Evolutionary conservation across 2,113 vertebrate species (phyloP), one percentile per base, ranked within the genome.

Genomic region (Pelmatolapia mariae): DNA sequence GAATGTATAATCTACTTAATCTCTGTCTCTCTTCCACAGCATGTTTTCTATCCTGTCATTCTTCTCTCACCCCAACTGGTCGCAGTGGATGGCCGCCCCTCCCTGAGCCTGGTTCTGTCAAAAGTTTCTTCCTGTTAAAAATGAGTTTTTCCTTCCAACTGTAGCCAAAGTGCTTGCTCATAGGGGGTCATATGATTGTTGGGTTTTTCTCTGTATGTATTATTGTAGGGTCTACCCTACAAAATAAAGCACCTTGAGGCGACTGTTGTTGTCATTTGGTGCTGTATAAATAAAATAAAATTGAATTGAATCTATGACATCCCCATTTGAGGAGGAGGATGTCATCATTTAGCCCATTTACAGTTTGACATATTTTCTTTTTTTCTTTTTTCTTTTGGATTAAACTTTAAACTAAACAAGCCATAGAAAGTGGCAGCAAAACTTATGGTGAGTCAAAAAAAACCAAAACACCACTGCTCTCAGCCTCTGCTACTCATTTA

Each of bases 391-490:
- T 56, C 13, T 33, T 63, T 63, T 33, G 31, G 61, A 38, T 66
- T 2, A 66, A 31, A 1, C 33, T 38, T 19, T 52, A 19, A 52
- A n/a, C 8, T 19, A 8, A 68, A 22, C 33, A 68, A 68, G 7
- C 5, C 19, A 66, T 22, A 71, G n/a, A 68, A 68, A 68, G n/a
- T 0, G 29, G 9, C 29, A 63, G 0, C 16, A 19, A 33, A 33
- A 59, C 29, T 31, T 59, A 59, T 59, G 56, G 15, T 59, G 26
- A 59, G 26, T 59, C 15, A 24, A 29, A 59, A 59, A 16, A 61
- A 33, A 7, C 1, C 0, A 31, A 33, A 36, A 0, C 10, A 31
- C 16, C 26, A 24, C n/a, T 31, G 57, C 9, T 33, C 2, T 53
- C 36, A 56, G 11, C 8, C 26, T 19, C 33, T 56, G 29, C 56